These are phyloP conservation scores for Drosophila prosaltans DNA, from an alignment of 1,140 invertebrate species.

Conservation along the genomic window DNA sequence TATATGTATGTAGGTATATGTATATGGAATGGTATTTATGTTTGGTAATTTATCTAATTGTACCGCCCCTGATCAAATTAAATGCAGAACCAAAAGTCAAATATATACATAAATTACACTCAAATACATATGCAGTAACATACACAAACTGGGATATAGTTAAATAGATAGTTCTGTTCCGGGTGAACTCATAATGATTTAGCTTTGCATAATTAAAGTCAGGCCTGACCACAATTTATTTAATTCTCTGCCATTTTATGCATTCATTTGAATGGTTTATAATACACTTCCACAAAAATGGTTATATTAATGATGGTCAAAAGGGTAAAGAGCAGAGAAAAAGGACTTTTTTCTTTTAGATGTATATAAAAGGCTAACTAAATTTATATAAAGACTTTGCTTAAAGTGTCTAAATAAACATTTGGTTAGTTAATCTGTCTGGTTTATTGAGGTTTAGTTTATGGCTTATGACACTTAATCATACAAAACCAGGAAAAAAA, in stretches of 20 bases:
- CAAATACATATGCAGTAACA: slow-evolving; percentile 21
- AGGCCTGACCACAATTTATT: slow-evolving; percentile 31
- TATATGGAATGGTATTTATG: slow-evolving; percentile 46
- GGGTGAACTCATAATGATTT: slow-evolving; percentile 43
- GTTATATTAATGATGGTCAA: not conserved
- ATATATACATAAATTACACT: slow-evolving; percentile 53
- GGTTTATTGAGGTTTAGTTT: no score
- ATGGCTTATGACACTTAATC: no score
- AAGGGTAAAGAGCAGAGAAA: no score
- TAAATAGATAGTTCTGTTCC: no score
- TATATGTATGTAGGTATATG: no score
- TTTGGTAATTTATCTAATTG: slow-evolving; percentile 42
- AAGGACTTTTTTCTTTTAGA: no score
- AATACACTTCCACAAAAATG: not conserved
- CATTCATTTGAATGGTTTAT: not conserved
- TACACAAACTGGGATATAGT: slow-evolving; percentile 18
- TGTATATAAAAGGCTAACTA: no score
- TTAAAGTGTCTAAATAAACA: no score
- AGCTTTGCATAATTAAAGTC: slow-evolving; percentile 63
- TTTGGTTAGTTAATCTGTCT: no score
- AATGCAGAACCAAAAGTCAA: slow-evolving; percentile 32
- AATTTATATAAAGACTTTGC: no score
- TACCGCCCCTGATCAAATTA: slow-evolving; percentile 34
- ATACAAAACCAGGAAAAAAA: no score
- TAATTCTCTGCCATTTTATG: not conserved